Evolutionary conservation across 2,888 invertebrate species (phyloP).

Genomic region (Rhynchonema sp.): DNA sequence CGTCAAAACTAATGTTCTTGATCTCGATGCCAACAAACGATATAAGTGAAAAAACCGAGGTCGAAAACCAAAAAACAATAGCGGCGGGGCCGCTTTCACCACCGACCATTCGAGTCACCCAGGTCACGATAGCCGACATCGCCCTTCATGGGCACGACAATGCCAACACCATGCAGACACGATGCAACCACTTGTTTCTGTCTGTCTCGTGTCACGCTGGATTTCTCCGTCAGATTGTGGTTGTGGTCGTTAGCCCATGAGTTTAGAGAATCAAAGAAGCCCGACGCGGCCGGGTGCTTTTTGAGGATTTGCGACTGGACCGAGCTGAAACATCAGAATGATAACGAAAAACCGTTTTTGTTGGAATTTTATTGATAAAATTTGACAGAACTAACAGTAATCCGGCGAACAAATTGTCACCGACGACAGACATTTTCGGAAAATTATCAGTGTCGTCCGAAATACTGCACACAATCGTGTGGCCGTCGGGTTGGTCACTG

Average conservation of each 20-base stretch:
- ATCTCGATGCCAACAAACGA: too few relatives aligned
- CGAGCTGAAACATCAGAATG: too few relatives aligned
- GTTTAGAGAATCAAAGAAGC: neutral
- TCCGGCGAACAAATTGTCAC: slow-evolving; percentile 59
- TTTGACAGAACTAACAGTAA: slow-evolving; percentile 25
- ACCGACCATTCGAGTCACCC: slow-evolving; percentile 40
- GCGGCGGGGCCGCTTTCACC: neutral
- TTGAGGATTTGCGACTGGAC: neutral
- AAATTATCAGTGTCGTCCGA: slow-evolving; percentile 48
- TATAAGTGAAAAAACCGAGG: neutral
- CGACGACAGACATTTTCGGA: slow-evolving; percentile 49
- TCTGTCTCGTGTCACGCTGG: slow-evolving; percentile 9
- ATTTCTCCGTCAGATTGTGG: neutral
- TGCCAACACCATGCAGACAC: slow-evolving; percentile 53
- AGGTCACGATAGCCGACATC: slow-evolving; percentile 60
- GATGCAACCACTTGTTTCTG: neutral
- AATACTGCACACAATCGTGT: neutral
- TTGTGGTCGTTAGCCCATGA: too few relatives aligned
- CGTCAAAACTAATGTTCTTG: too few relatives aligned
- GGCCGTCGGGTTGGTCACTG: neutral
- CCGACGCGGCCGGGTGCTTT: neutral
- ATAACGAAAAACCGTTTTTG: too few relatives aligned
- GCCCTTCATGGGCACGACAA: slow-evolving; percentile 57
- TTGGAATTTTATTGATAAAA: neutral
- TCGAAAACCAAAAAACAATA: neutral